Base-by-base conservation (phyloP, 2,888 invertebrate genomes). In the Apamea monoglypha region DNA sequence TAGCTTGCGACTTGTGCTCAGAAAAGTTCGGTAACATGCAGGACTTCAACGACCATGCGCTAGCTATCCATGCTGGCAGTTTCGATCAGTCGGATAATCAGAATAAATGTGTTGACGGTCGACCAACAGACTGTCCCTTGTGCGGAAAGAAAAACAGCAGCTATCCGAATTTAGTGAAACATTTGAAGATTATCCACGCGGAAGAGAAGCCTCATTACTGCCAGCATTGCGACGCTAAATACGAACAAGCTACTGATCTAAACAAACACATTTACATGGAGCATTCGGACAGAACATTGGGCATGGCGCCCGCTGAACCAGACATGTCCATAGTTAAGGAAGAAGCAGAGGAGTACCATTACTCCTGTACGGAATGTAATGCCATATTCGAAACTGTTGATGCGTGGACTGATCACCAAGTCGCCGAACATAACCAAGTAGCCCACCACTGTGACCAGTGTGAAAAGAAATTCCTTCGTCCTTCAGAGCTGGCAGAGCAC, bases 401-500 rank as follows among this genome's bases (percentile, higher is more conserved):
- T 80, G 97, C 97, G 67, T 97, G 97, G 97, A 97, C 97, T 29
- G 95, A 97, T 83, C 97, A 97, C 88, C 97, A 97, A 90, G 97
- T 97, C 61, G 97, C 97, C 14, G 97, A 96, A 84, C 97, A 97
- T 86, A 96, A 97, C 81, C 96, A 97, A 91, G 93, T 96, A 40
- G 96, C 97, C 2, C 97, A 97, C 87, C 97, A 97, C 76, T 98
- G 98, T 81, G 97, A 97, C 25, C 97, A 98, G 72, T 98, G 98
- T 88, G 97, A 97, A 29, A 97, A 97, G 91, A 97, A 97, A 74
- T 98, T 98, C 92, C 92, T 97, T 72, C 97, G 97, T 8, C 97
- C 97, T 44, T 96, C 96, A 0, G 98, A 98, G 85, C 94, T 98
- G 4, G 97, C 97, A 0, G 98, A 98, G 89, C 98, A 98, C 90